phyloP scores from a whole-genome alignment of 1,140 invertebrate genomes.

The Paraescarpia echinospica region DNA sequence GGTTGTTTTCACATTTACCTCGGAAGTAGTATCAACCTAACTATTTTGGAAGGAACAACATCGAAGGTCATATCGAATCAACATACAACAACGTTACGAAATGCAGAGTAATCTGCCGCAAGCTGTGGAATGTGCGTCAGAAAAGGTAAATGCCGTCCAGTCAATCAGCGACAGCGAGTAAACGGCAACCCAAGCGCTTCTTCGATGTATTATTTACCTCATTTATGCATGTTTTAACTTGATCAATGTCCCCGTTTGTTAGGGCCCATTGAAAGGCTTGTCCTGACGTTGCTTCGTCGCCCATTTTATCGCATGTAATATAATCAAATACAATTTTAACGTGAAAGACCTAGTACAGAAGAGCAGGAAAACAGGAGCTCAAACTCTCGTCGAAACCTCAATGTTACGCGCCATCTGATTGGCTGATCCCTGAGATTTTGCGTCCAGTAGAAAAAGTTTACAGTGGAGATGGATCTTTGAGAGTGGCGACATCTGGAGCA shows the following conservation, averaged over 20 bases:
- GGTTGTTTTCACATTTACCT: not conserved
- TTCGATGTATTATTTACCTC: conserved; percentile 64
- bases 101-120: conserved; percentile 18
- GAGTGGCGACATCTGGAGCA: not conserved
- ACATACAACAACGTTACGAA: conserved; percentile 10
- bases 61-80: not conserved
- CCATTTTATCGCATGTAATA: conserved; percentile 7
- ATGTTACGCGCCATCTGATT: not conserved
- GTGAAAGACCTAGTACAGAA: not conserved
- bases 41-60: not conserved
- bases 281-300: conserved; percentile 17
- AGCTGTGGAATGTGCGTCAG: not conserved
- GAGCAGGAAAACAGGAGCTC: not conserved
- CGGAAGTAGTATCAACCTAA: not conserved
- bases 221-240: conserved; percentile 84
- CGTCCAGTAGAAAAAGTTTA: conserved; percentile 1
- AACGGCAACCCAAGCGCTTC: not conserved
- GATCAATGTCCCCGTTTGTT: conserved; percentile 91
- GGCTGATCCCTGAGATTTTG: not conserved
- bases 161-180: not conserved
- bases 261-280: conserved; percentile 84
- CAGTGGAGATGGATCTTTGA: not conserved
- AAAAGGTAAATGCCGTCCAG: not conserved
- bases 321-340: not conserved
- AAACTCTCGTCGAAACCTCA: not conserved